Conservation (phyloP, 2,113 vertebrate genomes). For the Paradisaea rubra region DNA sequence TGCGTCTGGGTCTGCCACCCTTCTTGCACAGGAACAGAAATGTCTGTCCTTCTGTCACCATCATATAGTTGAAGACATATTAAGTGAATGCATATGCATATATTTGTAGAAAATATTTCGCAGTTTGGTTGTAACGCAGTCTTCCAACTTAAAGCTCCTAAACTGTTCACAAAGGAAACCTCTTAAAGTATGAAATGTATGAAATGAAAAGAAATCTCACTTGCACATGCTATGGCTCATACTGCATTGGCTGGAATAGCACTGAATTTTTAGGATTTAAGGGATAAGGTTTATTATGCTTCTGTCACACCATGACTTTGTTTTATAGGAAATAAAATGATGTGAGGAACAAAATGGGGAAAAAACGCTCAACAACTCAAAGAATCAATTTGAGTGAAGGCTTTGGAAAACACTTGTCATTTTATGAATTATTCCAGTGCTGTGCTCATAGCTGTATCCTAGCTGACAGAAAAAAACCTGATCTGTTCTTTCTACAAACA, state of each 20-base stretch:
- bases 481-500: neutral
- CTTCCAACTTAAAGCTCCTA: neutral
- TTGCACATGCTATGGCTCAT: neutral
- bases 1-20: neutral
- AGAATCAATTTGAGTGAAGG: neutral
- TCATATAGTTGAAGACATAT: neutral
- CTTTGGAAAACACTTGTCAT: conserved; percentile 1
- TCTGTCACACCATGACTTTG: neutral
- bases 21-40: neutral
- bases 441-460: neutral
- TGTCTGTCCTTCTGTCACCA: rapidly evolving
- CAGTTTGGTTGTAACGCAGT: neutral
- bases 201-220: neutral
- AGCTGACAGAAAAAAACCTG: neutral
- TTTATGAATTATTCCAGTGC: neutral
- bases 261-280: neutral
- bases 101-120: neutral
- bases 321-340: conserved; percentile 5
- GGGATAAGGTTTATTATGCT: neutral
- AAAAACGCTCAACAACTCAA: neutral
- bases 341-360: neutral
- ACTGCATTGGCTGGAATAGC: neutral
- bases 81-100: neutral
- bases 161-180: neutral
- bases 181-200: neutral